A percentile compares a stretch with the other conserved stretches of the same genome.
These are phyloP conservation scores for Leptopilina boulardi DNA, from an alignment of 1,140 invertebrate genomes.

Conservation along the genomic window DNA sequence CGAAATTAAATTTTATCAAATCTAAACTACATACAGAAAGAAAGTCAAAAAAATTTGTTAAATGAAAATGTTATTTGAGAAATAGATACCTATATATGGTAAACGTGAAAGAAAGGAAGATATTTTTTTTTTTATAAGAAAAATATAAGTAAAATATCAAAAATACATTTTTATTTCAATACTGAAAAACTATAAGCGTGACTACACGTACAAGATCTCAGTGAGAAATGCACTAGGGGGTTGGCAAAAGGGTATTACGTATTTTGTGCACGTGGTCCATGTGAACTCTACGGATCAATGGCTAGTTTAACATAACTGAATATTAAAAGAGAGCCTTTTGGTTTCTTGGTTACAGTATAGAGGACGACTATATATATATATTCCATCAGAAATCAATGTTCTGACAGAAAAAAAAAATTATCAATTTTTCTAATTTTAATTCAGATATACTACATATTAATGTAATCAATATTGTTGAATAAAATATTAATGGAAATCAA, in stretches of 20 bases:
- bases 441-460: no score
- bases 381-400: slow-evolving; percentile 19
- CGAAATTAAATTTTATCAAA: no score
- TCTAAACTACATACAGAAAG: no score
- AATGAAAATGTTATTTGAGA: no score
- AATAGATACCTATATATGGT: no score
- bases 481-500: no score
- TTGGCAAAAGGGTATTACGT: not conserved
- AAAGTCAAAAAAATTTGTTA: no score
- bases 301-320: slow-evolving; percentile 51
- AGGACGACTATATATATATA: not conserved
- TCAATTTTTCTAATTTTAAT: no score
- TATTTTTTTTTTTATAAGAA: not conserved
- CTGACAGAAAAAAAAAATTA: not conserved
- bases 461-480: no score
- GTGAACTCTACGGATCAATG: slow-evolving; percentile 20
- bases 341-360: not conserved
- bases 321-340: slow-evolving; percentile 41
- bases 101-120: no score
- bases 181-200: not conserved
- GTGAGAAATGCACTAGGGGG: slow-evolving; percentile 10
- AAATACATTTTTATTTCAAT: slow-evolving; percentile 16
- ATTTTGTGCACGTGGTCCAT: slow-evolving; percentile 8
- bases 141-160: not conserved
- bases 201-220: not conserved